phyloP scores from a whole-genome alignment of 1,140 invertebrate genomes.

The Cydia fagiglandana region DNA sequence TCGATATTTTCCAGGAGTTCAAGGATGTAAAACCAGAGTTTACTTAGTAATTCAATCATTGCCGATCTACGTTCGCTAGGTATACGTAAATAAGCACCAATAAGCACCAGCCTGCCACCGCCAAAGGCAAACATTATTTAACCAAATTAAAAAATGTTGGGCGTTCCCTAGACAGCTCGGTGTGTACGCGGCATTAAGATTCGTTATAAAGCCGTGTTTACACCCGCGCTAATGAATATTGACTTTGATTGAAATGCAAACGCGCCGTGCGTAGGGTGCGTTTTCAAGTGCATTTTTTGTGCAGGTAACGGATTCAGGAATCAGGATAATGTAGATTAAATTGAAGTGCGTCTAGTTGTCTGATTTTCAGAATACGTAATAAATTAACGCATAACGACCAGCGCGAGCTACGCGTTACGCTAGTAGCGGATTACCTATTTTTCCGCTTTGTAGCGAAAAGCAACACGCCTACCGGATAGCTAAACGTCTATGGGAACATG shows the following conservation, averaged over 20 bases:
- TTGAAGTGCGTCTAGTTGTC: not conserved
- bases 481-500: no score
- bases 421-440: no score
- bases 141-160: not conserved
- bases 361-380: not conserved
- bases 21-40: no score
- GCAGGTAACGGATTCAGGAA: not conserved
- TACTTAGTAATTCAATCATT: no score
- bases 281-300: conserved; percentile 15
- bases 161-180: not conserved
- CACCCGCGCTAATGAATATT: conserved; percentile 58
- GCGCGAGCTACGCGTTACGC: no score
- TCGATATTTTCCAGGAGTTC: no score
- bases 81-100: not conserved
- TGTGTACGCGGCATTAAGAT: conserved; percentile 32
- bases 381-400: not conserved
- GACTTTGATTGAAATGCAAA: conserved; percentile 63
- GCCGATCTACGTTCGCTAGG: no score
- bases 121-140: not conserved
- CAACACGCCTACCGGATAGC: no score
- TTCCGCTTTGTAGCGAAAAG: no score
- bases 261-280: conserved; percentile 30
- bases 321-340: conserved; percentile 3
- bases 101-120: not conserved
- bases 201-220: conserved; percentile 41